Percentiles rank a stretch among this genome's conserved stretches.
phyloP scores from a whole-genome alignment of 2,113 vertebrate species.

The Indri indri region DNA sequence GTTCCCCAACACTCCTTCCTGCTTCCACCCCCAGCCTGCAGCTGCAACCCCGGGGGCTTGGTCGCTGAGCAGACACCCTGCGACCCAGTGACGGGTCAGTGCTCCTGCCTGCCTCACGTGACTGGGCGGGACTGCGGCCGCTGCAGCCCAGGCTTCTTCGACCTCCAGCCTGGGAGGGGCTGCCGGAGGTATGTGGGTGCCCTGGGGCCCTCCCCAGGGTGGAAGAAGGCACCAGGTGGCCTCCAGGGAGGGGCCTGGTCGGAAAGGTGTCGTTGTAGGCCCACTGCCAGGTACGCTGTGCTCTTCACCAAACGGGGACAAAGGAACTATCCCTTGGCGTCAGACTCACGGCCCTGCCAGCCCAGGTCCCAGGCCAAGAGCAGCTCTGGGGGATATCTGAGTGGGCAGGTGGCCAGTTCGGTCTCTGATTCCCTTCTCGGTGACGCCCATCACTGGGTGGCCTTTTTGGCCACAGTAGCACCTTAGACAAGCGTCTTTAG shows the following conservation, averaged over 20 bases:
- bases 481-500: background rate
- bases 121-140: constrained; percentile 86
- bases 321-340: background rate
- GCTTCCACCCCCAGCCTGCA: constrained; percentile 86
- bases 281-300: background rate
- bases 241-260: background rate
- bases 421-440: background rate
- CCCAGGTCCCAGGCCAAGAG: background rate
- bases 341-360: background rate
- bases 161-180: constrained; percentile 85
- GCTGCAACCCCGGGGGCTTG: constrained; percentile 85
- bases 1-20: background rate
- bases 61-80: constrained; percentile 80
- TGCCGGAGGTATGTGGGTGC: constrained; percentile 87
- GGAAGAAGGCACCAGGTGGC: background rate
- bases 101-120: constrained; percentile 89
- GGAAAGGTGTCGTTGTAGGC: background rate
- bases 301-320: background rate
- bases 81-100: constrained; percentile 87
- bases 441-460: background rate
- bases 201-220: background rate
- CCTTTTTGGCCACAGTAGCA: background rate
- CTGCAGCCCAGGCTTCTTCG: constrained; percentile 89
- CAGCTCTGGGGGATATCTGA: background rate
- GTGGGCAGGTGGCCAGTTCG: background rate